phyloP scores from a whole-genome alignment of 2,888 invertebrate genomes.

The Chloroclysta siterata region DNA sequence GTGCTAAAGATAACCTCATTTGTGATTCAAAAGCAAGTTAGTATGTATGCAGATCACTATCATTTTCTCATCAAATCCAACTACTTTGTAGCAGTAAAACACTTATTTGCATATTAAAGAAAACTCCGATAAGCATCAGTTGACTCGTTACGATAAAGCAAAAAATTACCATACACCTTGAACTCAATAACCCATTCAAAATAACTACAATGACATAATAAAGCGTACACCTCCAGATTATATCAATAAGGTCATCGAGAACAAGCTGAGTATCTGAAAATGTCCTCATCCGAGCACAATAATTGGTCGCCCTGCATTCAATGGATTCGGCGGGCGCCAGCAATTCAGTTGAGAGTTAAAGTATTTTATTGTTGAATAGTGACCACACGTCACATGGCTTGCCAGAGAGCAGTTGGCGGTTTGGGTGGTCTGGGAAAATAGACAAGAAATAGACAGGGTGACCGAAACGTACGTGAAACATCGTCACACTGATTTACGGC shows the following conservation, averaged over 20 bases:
- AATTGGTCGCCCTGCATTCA: slow-evolving; percentile 43
- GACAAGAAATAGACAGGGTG: slow-evolving; percentile 26
- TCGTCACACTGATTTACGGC: slow-evolving; percentile 24
- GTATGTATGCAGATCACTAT: background rate
- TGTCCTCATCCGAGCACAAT: slow-evolving; percentile 26
- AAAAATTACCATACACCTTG: slow-evolving; percentile 26
- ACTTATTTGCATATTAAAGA: slow-evolving; percentile 15
- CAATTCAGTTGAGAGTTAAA: slow-evolving; percentile 42
- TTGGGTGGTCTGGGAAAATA: slow-evolving; percentile 38
- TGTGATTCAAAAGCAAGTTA: background rate
- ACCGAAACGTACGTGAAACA: slow-evolving; percentile 19
- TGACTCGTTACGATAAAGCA: slow-evolving; percentile 16
- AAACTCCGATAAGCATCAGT: slow-evolving; percentile 11
- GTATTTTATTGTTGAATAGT: slow-evolving; percentile 44
- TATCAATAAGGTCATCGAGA: slow-evolving; percentile 36
- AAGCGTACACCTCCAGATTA: slow-evolving; percentile 32
- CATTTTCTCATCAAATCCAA: slow-evolving; percentile 5
- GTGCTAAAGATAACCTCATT: background rate
- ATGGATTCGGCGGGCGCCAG: slow-evolving; percentile 48
- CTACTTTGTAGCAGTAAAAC: slow-evolving; percentile 3
- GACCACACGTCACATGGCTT: slow-evolving; percentile 31
- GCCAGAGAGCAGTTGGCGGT: slow-evolving; percentile 17
- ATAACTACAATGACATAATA: slow-evolving; percentile 31
- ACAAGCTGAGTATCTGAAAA: slow-evolving; percentile 19
- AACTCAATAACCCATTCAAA: slow-evolving; percentile 33